These are phyloP conservation scores for Amphibalanus amphitrite DNA, from an alignment of 1,140 invertebrate species.

Conservation along the genomic window DNA sequence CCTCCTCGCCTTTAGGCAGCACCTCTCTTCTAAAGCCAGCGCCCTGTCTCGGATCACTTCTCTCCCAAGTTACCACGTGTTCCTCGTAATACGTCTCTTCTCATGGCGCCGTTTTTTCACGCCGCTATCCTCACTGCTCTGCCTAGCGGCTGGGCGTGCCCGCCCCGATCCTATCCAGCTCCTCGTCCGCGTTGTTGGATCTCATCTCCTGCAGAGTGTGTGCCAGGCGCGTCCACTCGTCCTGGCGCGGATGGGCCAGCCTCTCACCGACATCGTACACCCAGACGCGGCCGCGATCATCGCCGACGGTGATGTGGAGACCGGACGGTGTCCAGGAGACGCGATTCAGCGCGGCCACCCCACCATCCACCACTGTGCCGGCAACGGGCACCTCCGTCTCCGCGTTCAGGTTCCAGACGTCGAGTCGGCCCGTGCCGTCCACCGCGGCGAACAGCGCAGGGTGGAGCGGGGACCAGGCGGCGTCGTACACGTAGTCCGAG, in stretches of 20 bases:
- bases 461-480: constrained; percentile 94
- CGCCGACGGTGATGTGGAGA: constrained; percentile 76
- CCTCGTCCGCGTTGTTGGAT: constrained; percentile 30
- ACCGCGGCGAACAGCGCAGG: constrained; percentile 92
- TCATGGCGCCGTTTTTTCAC: too few species aligned
- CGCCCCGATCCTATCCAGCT: not conserved
- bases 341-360: constrained; percentile 61
- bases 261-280: constrained; percentile 92
- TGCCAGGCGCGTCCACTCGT: constrained; percentile 89
- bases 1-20: too few species aligned
- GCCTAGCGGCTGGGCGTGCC: not conserved
- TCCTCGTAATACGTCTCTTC: too few species aligned
- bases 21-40: too few species aligned
- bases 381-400: constrained; percentile 89
- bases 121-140: too few species aligned
- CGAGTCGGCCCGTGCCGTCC: constrained; percentile 77
- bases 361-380: constrained; percentile 58
- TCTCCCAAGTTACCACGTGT: too few species aligned
- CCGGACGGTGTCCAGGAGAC: constrained; percentile 88
- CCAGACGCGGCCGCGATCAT: constrained; percentile 83
- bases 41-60: too few species aligned
- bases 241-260: constrained; percentile 69
- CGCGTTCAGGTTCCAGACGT: constrained; percentile 92
- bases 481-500: constrained; percentile 92
- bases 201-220: constrained; percentile 85